Percentiles rank a stretch among this genome's conserved stretches.
These are phyloP conservation scores for Tetrapedia diversipes DNA, from an alignment of 2,888 invertebrate genomes.

Conservation along the genomic window DNA sequence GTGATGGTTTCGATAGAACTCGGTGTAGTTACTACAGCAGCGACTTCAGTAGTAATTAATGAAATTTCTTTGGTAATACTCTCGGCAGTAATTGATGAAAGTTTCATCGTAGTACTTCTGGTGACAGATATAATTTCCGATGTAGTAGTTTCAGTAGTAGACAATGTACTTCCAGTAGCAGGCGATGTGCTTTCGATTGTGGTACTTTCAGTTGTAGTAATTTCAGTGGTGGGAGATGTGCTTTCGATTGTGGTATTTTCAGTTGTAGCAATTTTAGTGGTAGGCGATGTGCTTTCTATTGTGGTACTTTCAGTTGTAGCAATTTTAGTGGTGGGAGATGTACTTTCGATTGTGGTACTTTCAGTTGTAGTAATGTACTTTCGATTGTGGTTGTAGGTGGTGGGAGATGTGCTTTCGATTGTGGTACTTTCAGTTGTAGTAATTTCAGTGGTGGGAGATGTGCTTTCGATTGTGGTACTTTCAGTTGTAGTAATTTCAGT, in stretches of 20 bases:
- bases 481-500: neutral
- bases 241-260: too few species aligned
- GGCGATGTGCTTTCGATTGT: too few species aligned
- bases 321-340: too few species aligned
- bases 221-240: too few species aligned
- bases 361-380: neutral
- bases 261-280: too few species aligned
- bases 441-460: neutral
- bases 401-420: neutral
- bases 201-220: too few species aligned
- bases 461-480: neutral
- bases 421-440: neutral
- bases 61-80: neutral
- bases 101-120: neutral
- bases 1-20: neutral
- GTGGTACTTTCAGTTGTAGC: too few species aligned
- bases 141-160: neutral
- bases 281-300: too few species aligned
- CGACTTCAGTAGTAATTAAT: neutral
- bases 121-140: neutral
- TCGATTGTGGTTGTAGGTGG: neutral
- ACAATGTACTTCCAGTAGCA: neutral
- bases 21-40: neutral
- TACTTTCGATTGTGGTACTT: neutral
- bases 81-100: too few species aligned